A percentile compares a stretch with the other conserved stretches of the same genome.
Evolutionary conservation across 2,888 invertebrate species (phyloP).

Genomic region (Trichogramma dendrolimi): DNA sequence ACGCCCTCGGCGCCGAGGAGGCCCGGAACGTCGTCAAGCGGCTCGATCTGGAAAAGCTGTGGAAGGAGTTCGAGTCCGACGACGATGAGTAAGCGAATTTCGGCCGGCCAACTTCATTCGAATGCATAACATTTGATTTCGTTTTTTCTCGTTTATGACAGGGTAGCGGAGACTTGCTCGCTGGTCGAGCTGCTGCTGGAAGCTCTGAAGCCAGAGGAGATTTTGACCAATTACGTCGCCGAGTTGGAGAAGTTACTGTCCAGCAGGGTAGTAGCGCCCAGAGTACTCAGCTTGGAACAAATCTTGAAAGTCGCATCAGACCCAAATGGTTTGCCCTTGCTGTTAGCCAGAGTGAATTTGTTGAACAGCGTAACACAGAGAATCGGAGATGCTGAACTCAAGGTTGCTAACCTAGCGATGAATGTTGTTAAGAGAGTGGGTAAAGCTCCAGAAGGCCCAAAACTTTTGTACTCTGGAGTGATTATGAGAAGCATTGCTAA

Average conservation of each 20-base stretch:
- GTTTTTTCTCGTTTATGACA: too few relatives aligned
- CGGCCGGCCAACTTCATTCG: too few relatives aligned
- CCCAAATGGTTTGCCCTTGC: constrained; percentile 44
- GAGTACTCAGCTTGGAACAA: constrained; percentile 37
- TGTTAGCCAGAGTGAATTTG: constrained; percentile 55
- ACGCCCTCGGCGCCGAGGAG: too few relatives aligned
- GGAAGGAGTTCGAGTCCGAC: too few relatives aligned
- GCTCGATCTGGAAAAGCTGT: too few relatives aligned
- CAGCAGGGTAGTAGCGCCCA: constrained; percentile 36
- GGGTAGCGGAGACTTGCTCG: too few relatives aligned
- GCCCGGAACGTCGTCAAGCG: too few relatives aligned
- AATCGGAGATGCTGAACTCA: constrained; percentile 59
- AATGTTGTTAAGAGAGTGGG: constrained; percentile 57
- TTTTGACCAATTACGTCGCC: constrained; percentile 37
- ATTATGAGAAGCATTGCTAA: constrained; percentile 59
- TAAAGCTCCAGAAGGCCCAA: constrained; percentile 50
- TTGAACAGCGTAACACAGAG: constrained; percentile 58
- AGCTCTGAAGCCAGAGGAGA: constrained; percentile 36
- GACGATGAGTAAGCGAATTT: too few relatives aligned
- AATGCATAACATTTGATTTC: too few relatives aligned
- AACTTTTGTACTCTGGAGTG: constrained; percentile 56
- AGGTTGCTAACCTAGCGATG: constrained; percentile 61
- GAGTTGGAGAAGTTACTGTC: constrained; percentile 37
- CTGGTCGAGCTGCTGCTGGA: constrained; percentile 10
- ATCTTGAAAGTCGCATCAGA: constrained; percentile 32